Conservation (phyloP, 2,113 vertebrate species). For the Xiphias gladius region DNA sequence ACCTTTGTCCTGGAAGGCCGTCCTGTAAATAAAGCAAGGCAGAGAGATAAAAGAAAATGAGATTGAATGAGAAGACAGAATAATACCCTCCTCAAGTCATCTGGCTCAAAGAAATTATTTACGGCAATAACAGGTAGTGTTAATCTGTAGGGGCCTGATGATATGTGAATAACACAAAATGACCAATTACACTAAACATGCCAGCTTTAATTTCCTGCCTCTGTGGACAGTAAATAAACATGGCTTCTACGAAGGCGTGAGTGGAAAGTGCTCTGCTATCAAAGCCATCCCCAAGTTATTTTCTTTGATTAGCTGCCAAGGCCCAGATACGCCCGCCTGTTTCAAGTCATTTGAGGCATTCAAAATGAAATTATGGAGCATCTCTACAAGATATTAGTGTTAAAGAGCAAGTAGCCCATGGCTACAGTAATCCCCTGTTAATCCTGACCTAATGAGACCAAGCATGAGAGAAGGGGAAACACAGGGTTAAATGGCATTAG, state of each 20-base stretch:
- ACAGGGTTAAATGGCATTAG: conserved; percentile 75
- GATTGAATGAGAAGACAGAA: conserved; percentile 29
- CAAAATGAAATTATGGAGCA: conserved; percentile 82
- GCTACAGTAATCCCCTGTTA: conserved; percentile 80
- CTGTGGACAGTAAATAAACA: conserved; percentile 81
- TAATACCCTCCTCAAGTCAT: conserved; percentile 38
- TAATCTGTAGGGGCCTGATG: conserved; percentile 63
- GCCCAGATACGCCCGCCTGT: conserved; percentile 76
- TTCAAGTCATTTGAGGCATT: conserved; percentile 79
- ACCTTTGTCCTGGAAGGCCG: conserved; percentile 56
- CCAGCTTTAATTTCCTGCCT: conserved; percentile 81
- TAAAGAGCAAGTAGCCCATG: conserved; percentile 79
- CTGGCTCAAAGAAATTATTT: conserved; percentile 61
- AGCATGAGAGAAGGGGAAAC: conserved; percentile 68
- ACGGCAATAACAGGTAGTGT: conserved; percentile 65
- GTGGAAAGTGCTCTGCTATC: conserved; percentile 74
- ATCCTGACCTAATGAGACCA: conserved; percentile 83
- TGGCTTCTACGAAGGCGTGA: conserved; percentile 56
- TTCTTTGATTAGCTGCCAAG: conserved; percentile 83
- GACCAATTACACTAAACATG: conserved; percentile 80
- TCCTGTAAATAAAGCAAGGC: conserved; percentile 43
- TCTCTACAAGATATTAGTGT: conserved; percentile 77
- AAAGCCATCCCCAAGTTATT: conserved; percentile 79
- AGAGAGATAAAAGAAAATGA: conserved; percentile 13
- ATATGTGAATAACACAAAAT: conserved; percentile 77